Percentiles rank a stretch among this genome's conserved stretches.
Conservation (phyloP, 2,797 vertebrate species). For the Chelon labrosus region DNA sequence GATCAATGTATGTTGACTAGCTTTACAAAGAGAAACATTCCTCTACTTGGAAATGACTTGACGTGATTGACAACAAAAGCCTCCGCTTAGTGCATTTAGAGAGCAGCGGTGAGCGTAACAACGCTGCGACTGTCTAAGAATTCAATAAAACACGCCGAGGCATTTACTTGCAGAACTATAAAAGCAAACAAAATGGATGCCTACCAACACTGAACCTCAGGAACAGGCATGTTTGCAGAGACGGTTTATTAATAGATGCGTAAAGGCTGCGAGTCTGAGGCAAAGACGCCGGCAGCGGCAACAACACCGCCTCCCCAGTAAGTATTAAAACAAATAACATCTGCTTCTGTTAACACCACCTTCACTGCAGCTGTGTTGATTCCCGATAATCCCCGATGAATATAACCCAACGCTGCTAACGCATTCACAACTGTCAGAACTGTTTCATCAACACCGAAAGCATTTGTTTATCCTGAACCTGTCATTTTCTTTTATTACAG, state of each 20-base stretch:
- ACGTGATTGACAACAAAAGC: background rate
- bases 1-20: too few species aligned
- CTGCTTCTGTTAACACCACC: slow-evolving; percentile 73
- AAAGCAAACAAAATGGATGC: slow-evolving; percentile 22
- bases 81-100: background rate
- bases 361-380: slow-evolving; percentile 76
- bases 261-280: slow-evolving; percentile 19
- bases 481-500: slow-evolving; percentile 16
- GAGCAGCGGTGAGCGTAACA: slow-evolving; percentile 1
- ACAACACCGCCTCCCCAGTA: slow-evolving; percentile 4
- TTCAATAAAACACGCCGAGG: background rate
- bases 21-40: background rate
- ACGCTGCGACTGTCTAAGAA: background rate
- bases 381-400: slow-evolving; percentile 72
- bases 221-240: slow-evolving; percentile 29
- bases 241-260: slow-evolving; percentile 34
- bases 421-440: slow-evolving; percentile 60
- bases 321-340: slow-evolving; percentile 79
- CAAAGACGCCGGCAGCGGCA: slow-evolving; percentile 26
- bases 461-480: slow-evolving; percentile 38
- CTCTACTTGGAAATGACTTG: background rate
- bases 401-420: slow-evolving; percentile 54
- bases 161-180: background rate
- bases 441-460: slow-evolving; percentile 62
- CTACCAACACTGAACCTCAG: background rate